Base-by-base conservation (phyloP, 2,888 invertebrate species). In the Gandaritis pyraliata region DNA sequence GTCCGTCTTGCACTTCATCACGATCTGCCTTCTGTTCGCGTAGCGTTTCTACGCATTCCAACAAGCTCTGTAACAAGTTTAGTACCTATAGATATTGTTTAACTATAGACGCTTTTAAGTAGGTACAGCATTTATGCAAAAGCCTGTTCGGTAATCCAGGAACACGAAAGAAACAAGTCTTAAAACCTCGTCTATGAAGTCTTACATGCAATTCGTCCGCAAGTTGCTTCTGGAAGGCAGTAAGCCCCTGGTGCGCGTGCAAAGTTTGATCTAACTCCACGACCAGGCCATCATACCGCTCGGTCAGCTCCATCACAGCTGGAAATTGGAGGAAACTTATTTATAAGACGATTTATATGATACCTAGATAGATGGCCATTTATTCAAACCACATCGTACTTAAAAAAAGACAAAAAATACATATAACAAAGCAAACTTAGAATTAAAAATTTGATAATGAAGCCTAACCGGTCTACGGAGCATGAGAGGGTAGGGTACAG, bases 1-100 rank as follows among this genome's bases (percentile, higher is more conserved):
- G 78, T 0, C 85, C 85, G 33, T 91, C 91, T 2, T 76, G 45
- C 1, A 91, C 82, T 69, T 91, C 91, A 41, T 90, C 90, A 0
- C 85, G 78, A 49, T 91, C 91, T 8, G 85, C 85, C 58, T 91
- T 91, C 69, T 88, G 80, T 45, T 90, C 90, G 0, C 83, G 78
- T 36, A 91, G 69, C 77, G 81, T 81, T 69, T 90, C 91, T 10
- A 90, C 82, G 16, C 79, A 77, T 50, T 81, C 80, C 15, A 85
- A 64, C 15, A 90, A 69, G 46, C 70, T 75, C 90, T 91, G 72
- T 0, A 51, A 50, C 33, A 10, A 65, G 3, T 47, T 23, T 3
- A 7, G 13, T 13, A 13, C 29, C 13, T 23, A 46, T 23, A 23
- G 23, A 2, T 33, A 10, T 0, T 8, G 33, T 1, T 1, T n/a